Evolutionary conservation across 2,888 invertebrate species (phyloP), one percentile per base, ranked within the genome.

Genomic region (Perizoma affinitatum): DNA sequence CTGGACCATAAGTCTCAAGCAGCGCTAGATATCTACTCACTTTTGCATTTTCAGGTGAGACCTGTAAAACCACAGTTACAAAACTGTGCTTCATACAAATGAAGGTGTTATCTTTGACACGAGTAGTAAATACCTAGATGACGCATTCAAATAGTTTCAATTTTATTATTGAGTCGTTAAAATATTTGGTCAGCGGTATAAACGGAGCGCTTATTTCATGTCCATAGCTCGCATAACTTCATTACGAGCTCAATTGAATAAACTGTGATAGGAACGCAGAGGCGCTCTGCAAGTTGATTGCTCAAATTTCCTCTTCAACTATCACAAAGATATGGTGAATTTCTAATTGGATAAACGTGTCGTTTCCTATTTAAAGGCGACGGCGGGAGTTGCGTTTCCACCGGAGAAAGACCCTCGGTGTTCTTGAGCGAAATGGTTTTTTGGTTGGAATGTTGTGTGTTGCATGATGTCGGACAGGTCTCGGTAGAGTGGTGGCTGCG

Each of bases 341-440:
- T 92, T 92, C 92, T 91, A 91, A 92, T 92, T 92, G 92, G 90
- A 92, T 92, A 92, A 92, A 90, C 91, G 90, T 91, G 92, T 92
- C 90, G 90, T 89, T 92, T 92, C 92, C 92, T 92, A 91, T 91
- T 92, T 92, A 92, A 88, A 90, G 88, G 86, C 90, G 89, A 86
- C 89, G 86, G 84, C 88, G 82, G 78, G 82, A 82, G 80, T 83
- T 80, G 81, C 80, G 79, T 82, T 83, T 82, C 91, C 89, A 88
- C 74, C 83, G 75, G 72, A 78, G 69, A 60, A 72, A 80, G 91
- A 88, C 70, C 90, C 75, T 74, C 71, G 70, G 71, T 73, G 76
- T 75, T 74, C 75, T 72, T 63, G 66, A 63, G 68, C 63, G 60
- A 70, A 69, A 66, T 79, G 79, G 79, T 77, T 63, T 22, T 63